Evolutionary conservation across 35 echinoderm and acorn worm species (phyloP).

Genomic region (Eucidaris tribuloides): DNA sequence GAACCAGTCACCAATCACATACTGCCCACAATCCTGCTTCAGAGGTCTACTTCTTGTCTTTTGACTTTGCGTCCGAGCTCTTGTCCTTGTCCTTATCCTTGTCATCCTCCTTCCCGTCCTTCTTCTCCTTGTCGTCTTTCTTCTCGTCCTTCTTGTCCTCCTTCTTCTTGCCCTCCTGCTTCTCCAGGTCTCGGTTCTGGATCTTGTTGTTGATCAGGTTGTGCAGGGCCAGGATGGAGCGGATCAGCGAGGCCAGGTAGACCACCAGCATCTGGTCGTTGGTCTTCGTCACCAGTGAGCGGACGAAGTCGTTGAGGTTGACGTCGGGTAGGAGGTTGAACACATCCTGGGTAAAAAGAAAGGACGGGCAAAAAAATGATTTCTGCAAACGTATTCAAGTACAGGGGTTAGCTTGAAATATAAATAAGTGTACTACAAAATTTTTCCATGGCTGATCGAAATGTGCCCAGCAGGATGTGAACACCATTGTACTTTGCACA

Average conservation of each 20-base stretch:
- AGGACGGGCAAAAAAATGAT: neutral
- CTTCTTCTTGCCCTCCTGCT: slow-evolving; percentile 92
- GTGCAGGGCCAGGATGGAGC: slow-evolving; percentile 93
- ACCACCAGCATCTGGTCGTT: slow-evolving; percentile 99
- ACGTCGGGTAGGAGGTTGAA: slow-evolving; percentile 97
- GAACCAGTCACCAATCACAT: no score
- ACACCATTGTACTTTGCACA: no score
- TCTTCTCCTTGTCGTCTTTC: slow-evolving; percentile 61
- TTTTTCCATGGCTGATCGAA: no score
- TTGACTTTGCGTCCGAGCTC: slow-evolving; percentile 4
- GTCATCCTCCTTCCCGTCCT: slow-evolving; percentile 53
- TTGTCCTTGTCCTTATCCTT: slow-evolving; percentile 57
- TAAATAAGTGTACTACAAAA: no score
- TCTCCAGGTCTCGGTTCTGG: slow-evolving; percentile 97
- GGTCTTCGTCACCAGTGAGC: slow-evolving; percentile 77
- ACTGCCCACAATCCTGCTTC: no score
- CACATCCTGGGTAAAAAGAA: slow-evolving; percentile 47
- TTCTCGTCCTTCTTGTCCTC: slow-evolving; percentile 67
- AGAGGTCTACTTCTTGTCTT: slow-evolving; percentile 47
- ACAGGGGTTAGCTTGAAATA: no score
- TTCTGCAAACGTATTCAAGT: no score
- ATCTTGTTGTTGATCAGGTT: slow-evolving; percentile 98
- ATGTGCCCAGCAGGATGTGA: no score
- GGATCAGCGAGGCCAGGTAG: slow-evolving; percentile 87
- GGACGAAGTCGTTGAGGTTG: slow-evolving; percentile 81